Evolutionary conservation across 2,113 vertebrate species (phyloP), one percentile per base, ranked within the genome.

Genomic region (Paedocypris sp.): DNA sequence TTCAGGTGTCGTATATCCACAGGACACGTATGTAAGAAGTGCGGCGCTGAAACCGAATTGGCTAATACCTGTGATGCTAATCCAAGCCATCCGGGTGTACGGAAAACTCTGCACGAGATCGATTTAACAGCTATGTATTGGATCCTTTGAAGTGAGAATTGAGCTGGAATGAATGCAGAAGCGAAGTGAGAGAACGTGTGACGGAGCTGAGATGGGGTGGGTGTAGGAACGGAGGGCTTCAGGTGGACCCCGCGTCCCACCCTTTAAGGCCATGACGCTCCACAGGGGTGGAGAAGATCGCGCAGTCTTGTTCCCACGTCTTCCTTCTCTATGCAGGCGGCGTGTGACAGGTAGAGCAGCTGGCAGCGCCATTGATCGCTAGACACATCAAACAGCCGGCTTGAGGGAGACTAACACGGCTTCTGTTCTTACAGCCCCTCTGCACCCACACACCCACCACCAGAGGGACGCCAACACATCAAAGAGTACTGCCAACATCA

Each of bases 401-500:
- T 66, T 64, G 65, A 47, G 72, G 75, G 73, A 72, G 75, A 80
- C 76, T 77, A 72, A 42, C 65, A 70, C 61, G 73, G 70, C 62
- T 51, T 62, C 53, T 47, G 62, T 77, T 49, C 54, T 75, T 70
- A 67, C 73, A 78, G 76, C 74, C 71, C 41, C 69, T 63, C 62
- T 35, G 62, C 70, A 67, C 57, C 19, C 58, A 29, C 35, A 70
- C 57, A 47, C 47, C 60, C 76, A 68, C 64, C 69, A 57, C 70
- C 71, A 66, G 61, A 74, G 71, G 72, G 43, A 80, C 71, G 72
- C 22, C 64, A 49, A 61, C 65, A 77, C 77, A 80, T 81, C 79
- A 82, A 79, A 82, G 75, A 52, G 5, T 32, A 39, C 60, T 76
- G 22, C 20, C 26, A 38, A n/a, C n/a, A n/a, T n/a, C n/a, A n/a